These are phyloP conservation scores for Torymus texanus DNA, from an alignment of 2,888 invertebrate genomes.

Conservation along the genomic window DNA sequence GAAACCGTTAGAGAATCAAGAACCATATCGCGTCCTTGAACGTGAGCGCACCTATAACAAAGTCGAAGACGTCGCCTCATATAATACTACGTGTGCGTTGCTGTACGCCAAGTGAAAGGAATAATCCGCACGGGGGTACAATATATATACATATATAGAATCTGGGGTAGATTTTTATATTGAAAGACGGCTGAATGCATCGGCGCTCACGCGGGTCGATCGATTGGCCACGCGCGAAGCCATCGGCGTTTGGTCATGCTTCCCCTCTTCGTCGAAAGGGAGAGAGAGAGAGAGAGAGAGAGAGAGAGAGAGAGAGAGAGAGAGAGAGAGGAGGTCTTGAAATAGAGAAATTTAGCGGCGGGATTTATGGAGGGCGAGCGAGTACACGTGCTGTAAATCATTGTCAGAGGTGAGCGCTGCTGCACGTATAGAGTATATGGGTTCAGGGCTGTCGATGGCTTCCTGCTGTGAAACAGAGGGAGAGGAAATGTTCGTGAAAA, in stretches of 20 bases:
- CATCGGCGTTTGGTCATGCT: slow-evolving; percentile 30
- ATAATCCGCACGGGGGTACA: neutral
- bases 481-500: too few species aligned
- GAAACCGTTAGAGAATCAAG: slow-evolving; percentile 22
- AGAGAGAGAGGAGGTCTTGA: neutral
- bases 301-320: too few species aligned
- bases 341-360: slow-evolving; percentile 17
- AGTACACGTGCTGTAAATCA: neutral
- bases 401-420: neutral
- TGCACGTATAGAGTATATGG: neutral
- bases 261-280: neutral
- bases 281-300: too few species aligned
- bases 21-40: slow-evolving; percentile 19
- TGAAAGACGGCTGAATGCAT: slow-evolving; percentile 41
- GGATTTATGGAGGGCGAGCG: slow-evolving; percentile 22
- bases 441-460: too few species aligned
- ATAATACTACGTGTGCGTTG: too few species aligned
- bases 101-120: neutral
- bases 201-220: slow-evolving; percentile 21
- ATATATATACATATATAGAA: too few species aligned
- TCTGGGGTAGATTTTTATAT: slow-evolving; percentile 22
- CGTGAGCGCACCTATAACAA: neutral
- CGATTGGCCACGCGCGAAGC: slow-evolving; percentile 45
- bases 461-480: too few species aligned
- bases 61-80: slow-evolving; percentile 23